Evolutionary conservation across 2,888 invertebrate genomes (phyloP), one percentile per base, ranked within the genome.

Genomic region (Dioctria linearis): DNA sequence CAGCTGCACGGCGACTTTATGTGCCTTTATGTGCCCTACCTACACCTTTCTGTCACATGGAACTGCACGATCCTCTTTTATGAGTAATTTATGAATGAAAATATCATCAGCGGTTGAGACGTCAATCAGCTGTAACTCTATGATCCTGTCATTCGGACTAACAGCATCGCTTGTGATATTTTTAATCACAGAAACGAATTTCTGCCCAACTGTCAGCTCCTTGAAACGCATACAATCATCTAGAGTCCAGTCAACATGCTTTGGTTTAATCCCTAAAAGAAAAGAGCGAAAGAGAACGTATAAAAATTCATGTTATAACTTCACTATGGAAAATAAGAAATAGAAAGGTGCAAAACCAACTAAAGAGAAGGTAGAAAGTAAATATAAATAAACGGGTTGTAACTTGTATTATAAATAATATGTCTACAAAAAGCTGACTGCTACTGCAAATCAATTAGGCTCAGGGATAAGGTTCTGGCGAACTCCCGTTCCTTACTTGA

Each of bases 141-240:
- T 87, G 46, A 94, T 89, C 0, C 91, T 91, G 81, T 93, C 93
- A 6, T 88, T 91, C 4, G 92, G 91, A 83, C 92, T 93, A 9
- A 88, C 90, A 3, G 91, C 91, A 84, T 94, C 94, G 63, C 90
- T 90, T 80, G 91, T 91, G 6, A 93, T 91, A 37, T 92, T 91
- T 82, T 91, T 91, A 75, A 95, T 91, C 69, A 93, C 87, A 0
- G 94, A 93, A 11, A 94, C 94, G 83, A 95, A 94, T 76, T 91
- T 90, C 84, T 93, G 92, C 51, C 93, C 92, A 51, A 93, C 92
- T 5, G 94, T 93, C 82, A 95, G 86, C 83, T 93, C 90, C 85
- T 94, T 93, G 86, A 96, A 96, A 81, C 92, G 89, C 76, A 94
- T 88, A 85, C 94, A 94, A 87, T 95, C 95, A 84, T 94, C 93